Base-by-base conservation (phyloP, 2,113 vertebrate species). In the Australoheros scitulus region DNA sequence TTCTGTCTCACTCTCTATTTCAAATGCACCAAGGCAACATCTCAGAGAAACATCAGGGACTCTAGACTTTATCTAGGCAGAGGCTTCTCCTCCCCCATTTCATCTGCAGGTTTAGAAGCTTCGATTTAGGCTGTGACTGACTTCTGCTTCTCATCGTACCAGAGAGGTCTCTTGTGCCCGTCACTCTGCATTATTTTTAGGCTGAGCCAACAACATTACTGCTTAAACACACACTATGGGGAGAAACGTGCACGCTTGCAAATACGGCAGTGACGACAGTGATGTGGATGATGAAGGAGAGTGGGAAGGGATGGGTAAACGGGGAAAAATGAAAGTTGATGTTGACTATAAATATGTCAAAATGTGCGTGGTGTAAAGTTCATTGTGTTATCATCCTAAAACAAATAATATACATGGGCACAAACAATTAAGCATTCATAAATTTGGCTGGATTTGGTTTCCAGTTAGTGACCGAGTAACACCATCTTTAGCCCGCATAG, bases 31-130 rank as follows among this genome's bases (percentile, higher is more conserved):
- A 29, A 59, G 18, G 41, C 75, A 11, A 11, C 7, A 24, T 88
- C 64, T 83, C 75, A 38, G 26, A 84, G 76, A 60, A 77, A 61
- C 88, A 86, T 55, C 22, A 52, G 32, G 52, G 57, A 34, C 76
- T 61, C 60, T 26, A 61, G 78, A 79, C 61, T 79, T 77, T 13
- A 77, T 68, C 72, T 18, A 34, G 50, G 75, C 55, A 2, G 70
- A 77, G 50, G 18, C 24, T 80, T 79, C 79, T 64, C 72, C 80
- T 63, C 47, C 68, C 22, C 38, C 11, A 11, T 79, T 90, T 88
- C 77, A 91, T 88, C 81, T 72, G 74, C 14, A 32, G 60, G 55
- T 84, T 89, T 81, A 86, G 76, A 91, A n/a, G 61, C 80, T 72
- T 85, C 55, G 1, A 22, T 65, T 85, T 50, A 32, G 61, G 11